Evolutionary conservation across 2,888 invertebrate genomes (phyloP).

Genomic region (Morinoia aosen): DNA sequence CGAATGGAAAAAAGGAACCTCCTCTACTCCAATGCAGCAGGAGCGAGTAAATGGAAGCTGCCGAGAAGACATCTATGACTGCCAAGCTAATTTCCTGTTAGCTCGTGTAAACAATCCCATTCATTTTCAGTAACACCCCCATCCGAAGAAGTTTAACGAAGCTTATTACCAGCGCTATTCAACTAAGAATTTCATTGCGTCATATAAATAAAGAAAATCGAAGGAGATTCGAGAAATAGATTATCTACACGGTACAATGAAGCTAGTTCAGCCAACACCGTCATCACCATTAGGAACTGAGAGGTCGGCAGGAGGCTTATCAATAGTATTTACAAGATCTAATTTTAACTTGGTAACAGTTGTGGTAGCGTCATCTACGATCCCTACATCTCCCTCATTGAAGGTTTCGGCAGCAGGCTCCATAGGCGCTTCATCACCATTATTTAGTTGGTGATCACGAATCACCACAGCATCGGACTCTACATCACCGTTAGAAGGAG

Average conservation of each 20-base stretch:
- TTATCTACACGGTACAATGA: background rate
- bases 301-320: background rate
- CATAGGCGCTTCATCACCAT: background rate
- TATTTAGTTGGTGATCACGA: background rate
- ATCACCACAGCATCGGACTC: background rate
- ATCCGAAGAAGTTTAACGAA: background rate
- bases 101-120: background rate
- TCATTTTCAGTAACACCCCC: background rate
- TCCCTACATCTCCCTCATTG: background rate
- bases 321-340: background rate
- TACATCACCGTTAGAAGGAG: background rate
- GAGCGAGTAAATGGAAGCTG: background rate
- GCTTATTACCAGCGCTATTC: background rate
- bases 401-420: background rate
- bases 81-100: background rate
- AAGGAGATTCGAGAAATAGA: background rate
- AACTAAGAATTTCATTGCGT: background rate
- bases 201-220: background rate
- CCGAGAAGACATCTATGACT: background rate
- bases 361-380: background rate
- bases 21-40: background rate
- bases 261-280: background rate
- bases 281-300: conserved; percentile 13
- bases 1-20: background rate
- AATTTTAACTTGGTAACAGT: background rate